phyloP scores from a whole-genome alignment of 2,888 invertebrate species.

The Brenthis daphne region DNA sequence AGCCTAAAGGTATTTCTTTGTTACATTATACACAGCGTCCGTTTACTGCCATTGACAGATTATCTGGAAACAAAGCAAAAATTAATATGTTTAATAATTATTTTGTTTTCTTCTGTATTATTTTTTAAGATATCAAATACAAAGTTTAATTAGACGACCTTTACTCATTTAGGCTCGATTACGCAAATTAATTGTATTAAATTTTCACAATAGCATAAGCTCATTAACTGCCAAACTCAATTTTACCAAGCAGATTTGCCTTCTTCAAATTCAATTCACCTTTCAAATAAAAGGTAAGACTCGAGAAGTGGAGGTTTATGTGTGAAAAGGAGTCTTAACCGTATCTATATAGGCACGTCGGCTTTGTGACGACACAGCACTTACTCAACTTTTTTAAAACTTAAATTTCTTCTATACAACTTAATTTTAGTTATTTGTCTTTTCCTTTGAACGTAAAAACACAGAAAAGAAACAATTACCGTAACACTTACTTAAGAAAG shows the following conservation, averaged over 20 bases:
- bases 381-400: background rate
- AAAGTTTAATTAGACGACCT: too few species aligned
- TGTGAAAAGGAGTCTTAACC: conserved; percentile 6
- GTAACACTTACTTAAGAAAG: conserved; percentile 11
- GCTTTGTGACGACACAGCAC: background rate
- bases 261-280: conserved; percentile 6
- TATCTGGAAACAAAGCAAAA: too few species aligned
- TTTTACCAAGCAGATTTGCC: conserved; percentile 1
- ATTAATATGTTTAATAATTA: too few species aligned
- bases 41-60: too few species aligned
- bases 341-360: conserved; percentile 4
- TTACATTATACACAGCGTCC: too few species aligned
- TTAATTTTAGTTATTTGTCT: conserved; percentile 3
- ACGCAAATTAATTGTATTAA: too few species aligned
- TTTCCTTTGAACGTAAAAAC: background rate
- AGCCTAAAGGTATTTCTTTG: too few species aligned
- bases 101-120: too few species aligned
- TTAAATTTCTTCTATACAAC: background rate
- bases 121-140: too few species aligned
- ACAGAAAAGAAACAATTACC: conserved; percentile 11
- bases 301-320: background rate
- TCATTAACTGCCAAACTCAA: conserved; percentile 3
- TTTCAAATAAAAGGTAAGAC: conserved; percentile 11
- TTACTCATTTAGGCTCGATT: too few species aligned
- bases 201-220: background rate